phyloP scores from a whole-genome alignment of 2,888 invertebrate genomes.

The Epirrita christyi region DNA sequence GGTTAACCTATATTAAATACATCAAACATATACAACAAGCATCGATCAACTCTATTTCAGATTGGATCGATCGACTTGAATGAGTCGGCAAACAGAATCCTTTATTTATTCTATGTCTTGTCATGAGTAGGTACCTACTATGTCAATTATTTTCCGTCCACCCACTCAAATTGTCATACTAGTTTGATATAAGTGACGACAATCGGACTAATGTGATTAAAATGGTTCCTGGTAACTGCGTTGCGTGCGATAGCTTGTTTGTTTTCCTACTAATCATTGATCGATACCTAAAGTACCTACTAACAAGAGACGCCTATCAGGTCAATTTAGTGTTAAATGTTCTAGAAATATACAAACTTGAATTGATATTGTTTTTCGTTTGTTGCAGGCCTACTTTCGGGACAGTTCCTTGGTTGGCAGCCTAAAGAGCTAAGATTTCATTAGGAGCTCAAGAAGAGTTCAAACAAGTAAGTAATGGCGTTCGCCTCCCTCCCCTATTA shows the following conservation, averaged over 20 bases:
- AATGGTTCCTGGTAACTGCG: slow-evolving; percentile 7
- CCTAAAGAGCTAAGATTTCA: slow-evolving; percentile 81
- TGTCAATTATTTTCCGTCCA: neutral
- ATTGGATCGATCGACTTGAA: no score
- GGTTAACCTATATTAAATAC: no score
- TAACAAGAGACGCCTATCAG: no score
- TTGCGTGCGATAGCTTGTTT: neutral
- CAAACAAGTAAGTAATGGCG: slow-evolving; percentile 77
- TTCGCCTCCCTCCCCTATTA: slow-evolving; percentile 44
- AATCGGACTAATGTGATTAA: slow-evolving; percentile 7
- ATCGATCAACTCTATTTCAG: no score
- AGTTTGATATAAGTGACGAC: neutral
- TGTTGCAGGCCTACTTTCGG: slow-evolving; percentile 78
- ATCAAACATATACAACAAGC: no score
- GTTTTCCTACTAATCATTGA: no score
- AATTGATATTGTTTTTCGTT: slow-evolving; percentile 36
- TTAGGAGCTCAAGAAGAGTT: slow-evolving; percentile 81
- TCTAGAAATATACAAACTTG: neutral
- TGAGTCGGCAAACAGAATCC: no score
- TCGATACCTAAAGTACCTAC: no score
- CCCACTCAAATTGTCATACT: no score
- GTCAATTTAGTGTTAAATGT: neutral
- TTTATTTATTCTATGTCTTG: no score
- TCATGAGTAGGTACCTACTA: neutral
- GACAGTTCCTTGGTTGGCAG: slow-evolving; percentile 69